phyloP scores from a whole-genome alignment of 2,113 vertebrate genomes.

The Prunella fulvescens region DNA sequence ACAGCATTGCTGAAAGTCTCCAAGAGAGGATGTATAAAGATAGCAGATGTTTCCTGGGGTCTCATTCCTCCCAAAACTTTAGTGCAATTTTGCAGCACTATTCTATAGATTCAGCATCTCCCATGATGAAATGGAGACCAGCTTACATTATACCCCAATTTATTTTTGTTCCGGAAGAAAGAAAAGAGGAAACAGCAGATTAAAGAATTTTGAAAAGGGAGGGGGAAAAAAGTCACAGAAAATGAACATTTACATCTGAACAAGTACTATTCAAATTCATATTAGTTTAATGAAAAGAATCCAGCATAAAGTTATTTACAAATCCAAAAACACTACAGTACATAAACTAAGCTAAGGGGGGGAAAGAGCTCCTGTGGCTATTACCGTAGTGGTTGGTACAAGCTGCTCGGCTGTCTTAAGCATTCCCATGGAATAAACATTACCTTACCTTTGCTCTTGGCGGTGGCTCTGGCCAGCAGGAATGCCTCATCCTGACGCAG shows the following conservation, averaged over 20 bases:
- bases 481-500: constrained; percentile 84
- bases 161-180: neutral
- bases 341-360: constrained; percentile 55
- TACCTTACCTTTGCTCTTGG: constrained; percentile 90
- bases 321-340: constrained; percentile 20
- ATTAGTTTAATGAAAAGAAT: constrained; percentile 27
- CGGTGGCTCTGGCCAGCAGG: constrained; percentile 82
- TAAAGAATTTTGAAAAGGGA: constrained; percentile 66
- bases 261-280: constrained; percentile 40
- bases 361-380: constrained; percentile 40
- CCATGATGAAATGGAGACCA: constrained; percentile 56
- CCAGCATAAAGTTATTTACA: constrained; percentile 21
- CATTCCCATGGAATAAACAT: constrained; percentile 84
- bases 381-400: constrained; percentile 43
- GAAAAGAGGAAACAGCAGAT: constrained; percentile 71
- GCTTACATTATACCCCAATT: constrained; percentile 26
- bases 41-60: constrained; percentile 67
- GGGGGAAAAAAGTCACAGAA: constrained; percentile 4
- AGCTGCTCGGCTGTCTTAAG: constrained; percentile 71
- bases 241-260: constrained; percentile 67
- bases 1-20: constrained; percentile 64
- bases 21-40: constrained; percentile 65
- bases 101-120: constrained; percentile 56
- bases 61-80: constrained; percentile 69
- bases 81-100: constrained; percentile 57